Evolutionary conservation across 2,888 invertebrate genomes (phyloP).

Genomic region (Linnaemya vulpina): DNA sequence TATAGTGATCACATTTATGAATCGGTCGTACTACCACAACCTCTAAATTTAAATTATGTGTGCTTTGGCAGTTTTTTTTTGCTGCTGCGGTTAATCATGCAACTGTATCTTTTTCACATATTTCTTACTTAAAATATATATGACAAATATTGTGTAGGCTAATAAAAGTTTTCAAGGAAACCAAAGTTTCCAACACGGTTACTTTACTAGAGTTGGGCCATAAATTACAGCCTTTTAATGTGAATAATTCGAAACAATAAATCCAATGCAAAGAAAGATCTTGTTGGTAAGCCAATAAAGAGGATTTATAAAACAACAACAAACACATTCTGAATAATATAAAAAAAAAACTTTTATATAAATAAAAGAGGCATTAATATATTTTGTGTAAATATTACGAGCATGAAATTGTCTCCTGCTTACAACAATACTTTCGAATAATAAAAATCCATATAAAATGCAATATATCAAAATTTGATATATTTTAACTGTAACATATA

Average conservation of each 20-base stretch:
- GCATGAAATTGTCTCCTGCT: slow-evolving; percentile 64
- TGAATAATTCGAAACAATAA: slow-evolving; percentile 48
- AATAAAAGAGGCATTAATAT: neutral
- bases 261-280: slow-evolving; percentile 50
- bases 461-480: slow-evolving; percentile 70
- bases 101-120: slow-evolving; percentile 27
- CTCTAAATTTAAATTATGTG: slow-evolving; percentile 4
- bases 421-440: slow-evolving; percentile 19
- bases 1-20: no score
- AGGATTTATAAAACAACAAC: neutral
- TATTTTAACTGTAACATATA: slow-evolving; percentile 28
- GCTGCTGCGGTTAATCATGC: slow-evolving; percentile 35
- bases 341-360: neutral
- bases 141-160: slow-evolving; percentile 59
- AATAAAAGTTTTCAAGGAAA: slow-evolving; percentile 52
- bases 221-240: slow-evolving; percentile 60
- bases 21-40: neutral
- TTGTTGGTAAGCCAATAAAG: slow-evolving; percentile 9
- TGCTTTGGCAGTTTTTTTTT: neutral
- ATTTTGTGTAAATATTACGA: slow-evolving; percentile 31
- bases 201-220: slow-evolving; percentile 30
- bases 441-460: slow-evolving; percentile 31
- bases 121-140: slow-evolving; percentile 39
- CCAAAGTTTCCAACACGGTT: slow-evolving; percentile 27
- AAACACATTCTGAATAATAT: neutral